Base-by-base conservation (phyloP, 2,888 invertebrate species). In the Imbricaverruca yamaguchii region DNA sequence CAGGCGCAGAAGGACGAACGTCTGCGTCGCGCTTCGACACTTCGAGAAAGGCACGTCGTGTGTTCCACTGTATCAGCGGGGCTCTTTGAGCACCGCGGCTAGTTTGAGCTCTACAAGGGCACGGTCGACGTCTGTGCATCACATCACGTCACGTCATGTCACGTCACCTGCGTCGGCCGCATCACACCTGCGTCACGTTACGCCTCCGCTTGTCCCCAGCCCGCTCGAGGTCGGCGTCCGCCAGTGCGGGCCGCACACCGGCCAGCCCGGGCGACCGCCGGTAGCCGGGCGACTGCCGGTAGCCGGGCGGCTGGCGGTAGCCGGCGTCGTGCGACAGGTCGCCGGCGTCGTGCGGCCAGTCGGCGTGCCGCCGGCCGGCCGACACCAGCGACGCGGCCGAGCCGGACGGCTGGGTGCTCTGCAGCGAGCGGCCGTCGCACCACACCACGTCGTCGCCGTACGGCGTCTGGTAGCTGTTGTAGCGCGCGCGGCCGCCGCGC, bases 121-220 rank as follows among this genome's bases (percentile, higher is more conserved):
- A 39, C 39, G 39, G 39, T 4, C 39, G 39, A 39, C 39, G 4
- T 39, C 39, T 59, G 59, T 59, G 59, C 15, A 15, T 59, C 11
- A 59, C 59, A 7, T 59, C 59, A 59, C 59, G 15, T 15, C 7
- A 7, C 12, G 11, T 15, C 11, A 15, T 7, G 59, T 59, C 12
- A 59, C 59, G 59, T 59, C 59, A 39, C 39, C 39, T 39, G 39
- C 39, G 39, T 39, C 39, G 39, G 39, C 39, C 39, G 39, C 39
- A 39, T 39, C 39, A 80, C 63, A 78, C 77, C 77, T 84, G 84
- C 56, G 84, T 84, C 77, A 84, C 83, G 67, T 84, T 84, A 11
- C 84, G 83, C 63, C 83, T 81, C 69, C 83, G 82, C 65, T 83
- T 82, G 80, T 84, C 84, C 59, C 81, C 82, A 61, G 81, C n/a